A percentile compares a stretch with the other conserved stretches of the same genome.
Conservation (phyloP, 2,888 invertebrate species). For the Creontiades dilutus region DNA sequence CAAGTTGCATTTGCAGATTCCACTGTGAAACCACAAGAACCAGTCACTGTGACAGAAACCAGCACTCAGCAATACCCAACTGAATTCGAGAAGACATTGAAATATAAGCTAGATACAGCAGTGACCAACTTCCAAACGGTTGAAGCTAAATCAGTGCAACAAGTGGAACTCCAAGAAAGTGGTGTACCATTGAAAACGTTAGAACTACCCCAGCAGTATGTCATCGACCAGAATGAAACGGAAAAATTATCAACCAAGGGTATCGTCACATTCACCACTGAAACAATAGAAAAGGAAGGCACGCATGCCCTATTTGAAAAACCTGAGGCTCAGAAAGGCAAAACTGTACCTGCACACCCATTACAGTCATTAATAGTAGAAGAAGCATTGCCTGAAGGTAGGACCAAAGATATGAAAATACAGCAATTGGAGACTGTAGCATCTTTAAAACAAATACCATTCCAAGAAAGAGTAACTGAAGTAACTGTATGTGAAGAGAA, state of each 20-base stretch:
- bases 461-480: conserved; percentile 80
- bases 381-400: conserved; percentile 79
- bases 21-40: conserved; percentile 82
- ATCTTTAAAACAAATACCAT: conserved; percentile 78
- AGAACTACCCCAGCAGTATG: conserved; percentile 78
- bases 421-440: conserved; percentile 79
- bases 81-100: conserved; percentile 81
- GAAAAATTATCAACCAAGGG: conserved; percentile 81
- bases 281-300: conserved; percentile 84
- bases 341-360: conserved; percentile 80
- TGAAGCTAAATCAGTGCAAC: conserved; percentile 83
- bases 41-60: conserved; percentile 82
- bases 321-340: conserved; percentile 81
- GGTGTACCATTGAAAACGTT: conserved; percentile 80
- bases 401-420: conserved; percentile 79
- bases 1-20: conserved; percentile 81
- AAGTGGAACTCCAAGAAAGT: conserved; percentile 84
- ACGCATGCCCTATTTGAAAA: conserved; percentile 80
- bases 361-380: conserved; percentile 81
- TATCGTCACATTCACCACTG: conserved; percentile 83
- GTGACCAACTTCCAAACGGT: conserved; percentile 81
- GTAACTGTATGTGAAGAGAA: conserved; percentile 82
- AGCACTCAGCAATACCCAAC: conserved; percentile 81
- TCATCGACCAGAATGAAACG: conserved; percentile 78
- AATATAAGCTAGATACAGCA: conserved; percentile 81